Evolutionary conservation across 2,113 vertebrate genomes (phyloP), one percentile per base, ranked within the genome.

Genomic region (Oriolus oriolus): DNA sequence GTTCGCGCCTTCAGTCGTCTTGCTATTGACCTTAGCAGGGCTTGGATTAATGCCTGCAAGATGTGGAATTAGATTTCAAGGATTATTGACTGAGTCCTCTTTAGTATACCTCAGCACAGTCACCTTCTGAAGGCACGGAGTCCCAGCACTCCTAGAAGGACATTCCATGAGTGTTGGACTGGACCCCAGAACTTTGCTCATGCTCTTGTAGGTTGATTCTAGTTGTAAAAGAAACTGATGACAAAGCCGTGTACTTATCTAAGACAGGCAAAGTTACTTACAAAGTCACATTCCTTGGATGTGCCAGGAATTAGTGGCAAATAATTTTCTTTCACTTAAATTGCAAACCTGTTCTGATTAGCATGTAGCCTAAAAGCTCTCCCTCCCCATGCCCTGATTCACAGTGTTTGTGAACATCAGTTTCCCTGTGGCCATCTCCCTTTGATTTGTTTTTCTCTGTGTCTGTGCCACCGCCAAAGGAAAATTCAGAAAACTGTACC

Each of bases 191-290:
- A 44, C 12, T 79, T 61, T 74, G 20, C 14, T 69, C 0, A 0
- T 49, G 12, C 35, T 84, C 24, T 31, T 70, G n/a, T 47, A 64
- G n/a, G 77, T 81, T 95, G 59, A 86, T 86, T 90, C 35, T 39
- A 30, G 21, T 20, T 86, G n/a, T 63, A 86, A 65, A 80, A 79
- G 37, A 90, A 97, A 74, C 45, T 90, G 79, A 70, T 96, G 85
- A 88, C 75, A 77, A 84, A 90, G 79, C 64, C 15, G 0, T 52
- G 66, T 83, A 37, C 49, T 82, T 78, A 74, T 19, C 83, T 92
- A 88, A 84, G 24, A 28, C 16, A 20, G 39, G 16, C 59, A 59
- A 87, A 92, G 53, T 77, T 59, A 88, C 76, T 61, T 80, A 81
- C 54, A 77, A 90, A 77, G 59, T 84, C 76, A 49, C 11, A 21